A percentile compares a stretch with the other conserved stretches of the same genome.
These are phyloP conservation scores for Drosophila rufa DNA, from an alignment of 1,140 invertebrate species.

Conservation along the genomic window DNA sequence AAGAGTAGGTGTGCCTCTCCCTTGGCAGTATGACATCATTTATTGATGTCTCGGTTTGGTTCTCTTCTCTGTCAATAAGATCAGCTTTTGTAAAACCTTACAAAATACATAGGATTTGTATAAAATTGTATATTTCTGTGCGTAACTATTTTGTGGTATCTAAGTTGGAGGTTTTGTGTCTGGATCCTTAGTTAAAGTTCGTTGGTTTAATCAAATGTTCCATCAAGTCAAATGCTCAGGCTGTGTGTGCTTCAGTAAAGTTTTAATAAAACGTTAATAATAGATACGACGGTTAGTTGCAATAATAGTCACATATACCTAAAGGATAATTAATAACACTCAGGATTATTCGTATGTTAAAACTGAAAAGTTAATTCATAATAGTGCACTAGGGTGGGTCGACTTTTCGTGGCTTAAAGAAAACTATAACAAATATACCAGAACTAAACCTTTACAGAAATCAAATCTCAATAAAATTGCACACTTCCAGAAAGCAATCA, in stretches of 20 bases:
- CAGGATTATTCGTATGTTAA: not conserved
- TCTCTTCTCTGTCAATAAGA: conserved; percentile 12
- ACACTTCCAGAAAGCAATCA: not conserved
- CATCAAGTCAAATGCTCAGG: conserved; percentile 2
- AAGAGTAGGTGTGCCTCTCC: not conserved
- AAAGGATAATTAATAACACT: conserved; percentile 16
- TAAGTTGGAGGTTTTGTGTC: not conserved
- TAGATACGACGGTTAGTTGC: not conserved
- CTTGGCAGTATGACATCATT: conserved; percentile 1
- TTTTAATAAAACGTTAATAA: conserved; percentile 25
- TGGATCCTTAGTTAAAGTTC: conserved; percentile 22
- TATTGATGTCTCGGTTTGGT: not conserved
- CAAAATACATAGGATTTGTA: conserved; percentile 28
- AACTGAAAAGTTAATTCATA: conserved; percentile 10
- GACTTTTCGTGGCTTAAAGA: conserved; percentile 1
- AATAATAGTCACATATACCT: conserved; percentile 12
- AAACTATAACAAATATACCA: not conserved
- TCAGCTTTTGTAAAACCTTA: conserved; percentile 23
- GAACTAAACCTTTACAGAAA: not conserved
- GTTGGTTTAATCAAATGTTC: conserved; percentile 24
- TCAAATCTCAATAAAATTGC: not conserved
- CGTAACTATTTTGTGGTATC: conserved; percentile 3
- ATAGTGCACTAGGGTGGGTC: conserved; percentile 5
- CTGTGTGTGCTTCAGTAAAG: conserved; percentile 18
- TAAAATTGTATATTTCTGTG: conserved; percentile 30